A percentile compares a stretch with the other conserved stretches of the same genome.
phyloP scores from a whole-genome alignment of 2,797 vertebrate genomes.

The Anas georgica region DNA sequence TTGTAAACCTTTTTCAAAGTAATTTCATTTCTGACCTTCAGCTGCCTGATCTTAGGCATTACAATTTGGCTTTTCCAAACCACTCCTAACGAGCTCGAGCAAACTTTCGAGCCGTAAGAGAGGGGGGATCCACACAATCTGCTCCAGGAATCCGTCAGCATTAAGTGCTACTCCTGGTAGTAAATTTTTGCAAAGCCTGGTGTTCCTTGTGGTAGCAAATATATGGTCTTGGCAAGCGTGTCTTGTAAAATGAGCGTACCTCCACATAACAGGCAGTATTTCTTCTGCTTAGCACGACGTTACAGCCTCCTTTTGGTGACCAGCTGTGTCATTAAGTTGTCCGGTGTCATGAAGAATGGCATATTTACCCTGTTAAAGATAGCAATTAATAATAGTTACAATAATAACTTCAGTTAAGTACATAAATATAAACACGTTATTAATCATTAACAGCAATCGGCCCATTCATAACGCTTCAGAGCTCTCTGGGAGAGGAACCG shows the following conservation, averaged over 20 bases:
- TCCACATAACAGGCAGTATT: not conserved
- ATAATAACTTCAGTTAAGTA: not conserved
- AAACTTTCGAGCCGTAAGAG: not conserved
- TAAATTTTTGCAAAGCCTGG: not conserved
- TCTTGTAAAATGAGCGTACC: not conserved
- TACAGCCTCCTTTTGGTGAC: not conserved
- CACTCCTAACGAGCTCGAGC: fast-evolving
- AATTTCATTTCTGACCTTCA: not conserved
- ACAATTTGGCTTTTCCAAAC: not conserved
- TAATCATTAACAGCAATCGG: not conserved
- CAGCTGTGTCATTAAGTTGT: not conserved
- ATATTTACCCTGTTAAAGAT: not conserved
- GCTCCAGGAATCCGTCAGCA: not conserved
- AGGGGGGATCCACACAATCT: not conserved
- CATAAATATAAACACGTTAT: not conserved
- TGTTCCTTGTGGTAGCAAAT: not conserved
- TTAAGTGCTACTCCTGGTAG: fast-evolving
- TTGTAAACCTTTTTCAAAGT: not conserved
- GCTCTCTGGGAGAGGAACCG: not conserved
- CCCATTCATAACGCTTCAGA: not conserved
- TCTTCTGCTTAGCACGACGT: not conserved
- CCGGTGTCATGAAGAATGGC: not conserved
- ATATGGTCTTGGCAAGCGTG: not conserved
- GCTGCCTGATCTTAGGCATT: not conserved
- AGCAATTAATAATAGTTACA: not conserved